These are phyloP conservation scores for Mnemiopsis leidyi DNA, from an alignment of 37 sponge, comb jelly and placozoan species.

Conservation along the genomic window DNA sequence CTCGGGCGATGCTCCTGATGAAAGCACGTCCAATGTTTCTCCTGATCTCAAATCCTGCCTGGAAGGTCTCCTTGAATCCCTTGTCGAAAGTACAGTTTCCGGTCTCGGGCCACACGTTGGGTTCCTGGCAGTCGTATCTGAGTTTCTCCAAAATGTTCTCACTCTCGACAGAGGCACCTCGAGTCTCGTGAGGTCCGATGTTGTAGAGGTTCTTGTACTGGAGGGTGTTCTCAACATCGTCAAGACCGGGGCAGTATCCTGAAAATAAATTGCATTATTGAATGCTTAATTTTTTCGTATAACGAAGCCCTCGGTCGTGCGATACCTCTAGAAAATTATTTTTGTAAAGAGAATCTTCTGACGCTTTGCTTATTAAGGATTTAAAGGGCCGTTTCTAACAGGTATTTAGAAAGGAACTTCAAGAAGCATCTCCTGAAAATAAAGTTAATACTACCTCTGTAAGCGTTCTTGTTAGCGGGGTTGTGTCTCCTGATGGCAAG, in stretches of 20 bases:
- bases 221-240: slow-evolving; percentile 48
- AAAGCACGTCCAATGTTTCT: neutral
- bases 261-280: neutral
- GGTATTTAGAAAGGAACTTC: too few species aligned
- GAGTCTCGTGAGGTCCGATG: slow-evolving; percentile 52
- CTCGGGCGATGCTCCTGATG: slow-evolving; percentile 29
- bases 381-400: too few species aligned
- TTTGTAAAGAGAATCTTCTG: too few species aligned
- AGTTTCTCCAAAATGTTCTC: slow-evolving; percentile 9
- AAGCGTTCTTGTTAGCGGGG: slow-evolving; percentile 47
- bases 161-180: neutral
- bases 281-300: too few species aligned
- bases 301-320: too few species aligned
- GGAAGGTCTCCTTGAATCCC: slow-evolving; percentile 51
- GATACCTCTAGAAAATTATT: too few species aligned
- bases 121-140: slow-evolving; percentile 42
- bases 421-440: too few species aligned
- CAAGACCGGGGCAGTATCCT: slow-evolving; percentile 57
- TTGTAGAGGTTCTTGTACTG: slow-evolving; percentile 64
- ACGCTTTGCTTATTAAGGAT: too few species aligned
- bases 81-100: slow-evolving; percentile 14
- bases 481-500: slow-evolving; percentile 39
- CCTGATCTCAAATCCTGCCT: slow-evolving; percentile 23
- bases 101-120: slow-evolving; percentile 49
- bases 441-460: slow-evolving; percentile 28